These are phyloP conservation scores for Macrosiphum euphorbiae DNA, from an alignment of 2,888 invertebrate species.

Conservation along the genomic window DNA sequence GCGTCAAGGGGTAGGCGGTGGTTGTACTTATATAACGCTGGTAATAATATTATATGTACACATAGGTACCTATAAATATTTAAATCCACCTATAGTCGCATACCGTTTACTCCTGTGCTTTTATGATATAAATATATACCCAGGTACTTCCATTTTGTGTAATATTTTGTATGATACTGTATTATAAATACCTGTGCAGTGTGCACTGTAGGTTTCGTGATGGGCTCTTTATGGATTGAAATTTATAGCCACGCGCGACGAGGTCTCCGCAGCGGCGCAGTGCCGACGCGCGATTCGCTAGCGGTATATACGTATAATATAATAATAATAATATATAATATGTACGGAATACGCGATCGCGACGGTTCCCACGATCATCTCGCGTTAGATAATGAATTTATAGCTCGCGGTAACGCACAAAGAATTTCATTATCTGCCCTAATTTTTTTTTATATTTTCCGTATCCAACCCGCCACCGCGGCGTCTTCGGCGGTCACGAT, in stretches of 20 bases:
- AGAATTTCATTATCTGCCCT: slow-evolving; percentile 65
- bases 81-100: not conserved
- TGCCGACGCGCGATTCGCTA: not conserved
- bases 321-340: slow-evolving; percentile 10
- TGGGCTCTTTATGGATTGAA: slow-evolving; percentile 45
- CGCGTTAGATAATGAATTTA: slow-evolving; percentile 64
- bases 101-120: not conserved
- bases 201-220: slow-evolving; percentile 50
- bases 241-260: slow-evolving; percentile 51
- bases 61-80: not conserved
- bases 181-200: not conserved
- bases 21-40: not conserved
- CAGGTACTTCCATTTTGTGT: not conserved
- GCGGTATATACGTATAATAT: not conserved
- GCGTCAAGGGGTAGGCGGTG: not conserved
- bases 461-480: not conserved
- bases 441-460: slow-evolving; percentile 54
- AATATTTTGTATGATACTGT: not conserved
- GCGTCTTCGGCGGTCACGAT: slow-evolving; percentile 41
- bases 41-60: not conserved
- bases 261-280: not conserved
- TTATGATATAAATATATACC: not conserved
- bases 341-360: slow-evolving; percentile 25
- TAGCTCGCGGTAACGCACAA: slow-evolving; percentile 64
- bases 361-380: slow-evolving; percentile 61